Evolutionary conservation across 2,888 invertebrate genomes (phyloP).

Genomic region (Spodoptera exigua): DNA sequence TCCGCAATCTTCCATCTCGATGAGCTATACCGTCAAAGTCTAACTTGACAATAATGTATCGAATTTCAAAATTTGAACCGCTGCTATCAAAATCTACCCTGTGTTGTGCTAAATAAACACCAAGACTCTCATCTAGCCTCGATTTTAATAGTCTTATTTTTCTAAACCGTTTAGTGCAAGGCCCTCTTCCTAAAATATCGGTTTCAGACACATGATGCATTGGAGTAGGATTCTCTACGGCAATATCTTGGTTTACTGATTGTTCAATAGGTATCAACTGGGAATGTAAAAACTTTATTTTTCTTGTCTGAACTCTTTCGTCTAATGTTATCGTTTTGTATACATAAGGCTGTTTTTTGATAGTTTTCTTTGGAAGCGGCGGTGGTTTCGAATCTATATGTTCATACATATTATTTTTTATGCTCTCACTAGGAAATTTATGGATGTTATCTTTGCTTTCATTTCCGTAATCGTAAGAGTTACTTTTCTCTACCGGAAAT

Average conservation of each 20-base stretch:
- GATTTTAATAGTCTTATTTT: slow-evolving; percentile 91
- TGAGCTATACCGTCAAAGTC: slow-evolving; percentile 91
- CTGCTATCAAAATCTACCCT: slow-evolving; percentile 86
- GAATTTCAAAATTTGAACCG: slow-evolving; percentile 89
- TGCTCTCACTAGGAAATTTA: slow-evolving; percentile 62
- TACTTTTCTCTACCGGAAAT: slow-evolving; percentile 80
- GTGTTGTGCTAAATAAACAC: slow-evolving; percentile 92
- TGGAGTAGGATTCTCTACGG: slow-evolving; percentile 74
- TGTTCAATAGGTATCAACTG: slow-evolving; percentile 80
- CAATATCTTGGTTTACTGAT: slow-evolving; percentile 69
- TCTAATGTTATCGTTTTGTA: slow-evolving; percentile 86
- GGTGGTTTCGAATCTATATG: slow-evolving; percentile 82
- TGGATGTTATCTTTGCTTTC: slow-evolving; percentile 70
- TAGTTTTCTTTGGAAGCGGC: slow-evolving; percentile 84
- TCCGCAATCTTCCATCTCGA: slow-evolving; percentile 94
- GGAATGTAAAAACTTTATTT: slow-evolving; percentile 85
- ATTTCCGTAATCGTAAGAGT: slow-evolving; percentile 75
- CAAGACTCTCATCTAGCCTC: slow-evolving; percentile 91
- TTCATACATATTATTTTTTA: slow-evolving; percentile 67
- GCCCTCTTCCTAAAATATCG: slow-evolving; percentile 87
- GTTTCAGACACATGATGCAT: slow-evolving; percentile 72
- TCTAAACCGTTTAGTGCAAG: slow-evolving; percentile 90
- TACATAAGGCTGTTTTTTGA: slow-evolving; percentile 80
- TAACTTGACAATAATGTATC: slow-evolving; percentile 90
- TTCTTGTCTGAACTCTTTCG: slow-evolving; percentile 85